Evolutionary conservation across 2,797 vertebrate genomes (phyloP).

Genomic region (Poecilia picta): DNA sequence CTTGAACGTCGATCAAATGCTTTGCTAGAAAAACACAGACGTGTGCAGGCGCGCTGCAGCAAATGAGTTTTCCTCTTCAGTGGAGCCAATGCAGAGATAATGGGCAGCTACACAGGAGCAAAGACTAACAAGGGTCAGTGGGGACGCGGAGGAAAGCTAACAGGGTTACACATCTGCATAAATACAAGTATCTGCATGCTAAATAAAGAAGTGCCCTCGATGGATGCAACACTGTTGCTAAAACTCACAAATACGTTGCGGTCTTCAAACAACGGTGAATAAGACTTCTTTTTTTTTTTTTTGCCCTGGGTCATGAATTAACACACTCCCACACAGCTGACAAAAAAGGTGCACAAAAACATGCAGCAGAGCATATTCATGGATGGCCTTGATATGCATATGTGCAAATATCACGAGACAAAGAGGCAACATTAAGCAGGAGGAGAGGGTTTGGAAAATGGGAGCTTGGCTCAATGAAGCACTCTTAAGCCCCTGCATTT

Average conservation of each 20-base stretch:
- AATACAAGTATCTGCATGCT: conserved; percentile 48
- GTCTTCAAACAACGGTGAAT: conserved; percentile 62
- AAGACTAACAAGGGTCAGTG: conserved; percentile 68
- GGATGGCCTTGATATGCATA: conserved; percentile 65
- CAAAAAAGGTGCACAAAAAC: conserved; percentile 70
- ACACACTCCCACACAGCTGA: conserved; percentile 76
- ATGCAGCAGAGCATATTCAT: conserved; percentile 61
- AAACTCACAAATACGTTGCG: conserved; percentile 46
- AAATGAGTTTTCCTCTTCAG: conserved; percentile 62
- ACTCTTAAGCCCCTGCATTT: conserved; percentile 44
- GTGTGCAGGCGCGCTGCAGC: conserved; percentile 34
- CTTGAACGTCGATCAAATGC: conserved; percentile 51
- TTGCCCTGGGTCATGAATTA: conserved; percentile 76
- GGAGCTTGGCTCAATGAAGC: conserved; percentile 45
- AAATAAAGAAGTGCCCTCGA: conserved; percentile 58
- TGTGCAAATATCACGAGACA: conserved; percentile 61
- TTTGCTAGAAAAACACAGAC: conserved; percentile 26
- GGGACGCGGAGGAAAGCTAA: conserved; percentile 52
- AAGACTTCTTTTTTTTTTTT: conserved; percentile 54
- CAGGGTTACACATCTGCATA: conserved; percentile 57
- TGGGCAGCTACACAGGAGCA: conserved; percentile 51
- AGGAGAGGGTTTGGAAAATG: conserved; percentile 52
- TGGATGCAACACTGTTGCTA: conserved; percentile 34
- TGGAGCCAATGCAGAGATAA: conserved; percentile 53
- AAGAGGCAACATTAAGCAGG: conserved; percentile 51